Conservation (phyloP, 2,113 vertebrate species). For the Thalassarche chlororhynchos region DNA sequence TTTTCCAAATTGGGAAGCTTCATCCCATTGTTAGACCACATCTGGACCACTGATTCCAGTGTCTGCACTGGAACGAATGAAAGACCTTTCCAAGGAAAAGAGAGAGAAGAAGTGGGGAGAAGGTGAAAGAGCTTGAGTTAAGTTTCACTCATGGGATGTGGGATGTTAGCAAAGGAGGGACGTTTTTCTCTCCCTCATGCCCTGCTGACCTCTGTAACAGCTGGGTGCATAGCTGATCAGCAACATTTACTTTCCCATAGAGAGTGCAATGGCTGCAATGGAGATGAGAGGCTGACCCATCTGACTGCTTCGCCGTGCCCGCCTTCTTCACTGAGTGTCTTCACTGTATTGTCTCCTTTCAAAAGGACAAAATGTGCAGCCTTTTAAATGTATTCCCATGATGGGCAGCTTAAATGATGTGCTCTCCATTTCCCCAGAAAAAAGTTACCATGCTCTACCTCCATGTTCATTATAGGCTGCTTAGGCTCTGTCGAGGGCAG, state of each 20-base stretch:
- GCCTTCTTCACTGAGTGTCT: background rate
- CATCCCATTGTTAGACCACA: background rate
- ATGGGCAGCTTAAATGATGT: background rate
- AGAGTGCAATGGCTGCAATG: background rate
- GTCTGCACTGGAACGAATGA: background rate
- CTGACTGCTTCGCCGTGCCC: background rate
- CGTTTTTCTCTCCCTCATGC: background rate
- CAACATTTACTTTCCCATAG: background rate
- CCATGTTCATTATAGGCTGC: background rate
- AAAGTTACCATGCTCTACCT: background rate
- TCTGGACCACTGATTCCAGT: background rate
- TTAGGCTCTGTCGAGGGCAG: fast-evolving
- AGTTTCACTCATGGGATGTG: background rate
- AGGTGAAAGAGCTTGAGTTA: background rate
- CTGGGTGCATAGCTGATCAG: fast-evolving
- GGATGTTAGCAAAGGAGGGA: background rate
- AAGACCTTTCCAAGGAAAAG: background rate
- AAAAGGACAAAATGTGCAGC: background rate
- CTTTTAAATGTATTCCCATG: background rate
- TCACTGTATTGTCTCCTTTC: background rate
- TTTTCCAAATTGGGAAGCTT: background rate
- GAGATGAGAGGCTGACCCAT: background rate
- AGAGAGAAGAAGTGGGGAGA: background rate
- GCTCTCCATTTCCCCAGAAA: background rate
- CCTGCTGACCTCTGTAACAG: background rate